Conservation (phyloP, 2,113 vertebrate species). For the Calypte anna region DNA sequence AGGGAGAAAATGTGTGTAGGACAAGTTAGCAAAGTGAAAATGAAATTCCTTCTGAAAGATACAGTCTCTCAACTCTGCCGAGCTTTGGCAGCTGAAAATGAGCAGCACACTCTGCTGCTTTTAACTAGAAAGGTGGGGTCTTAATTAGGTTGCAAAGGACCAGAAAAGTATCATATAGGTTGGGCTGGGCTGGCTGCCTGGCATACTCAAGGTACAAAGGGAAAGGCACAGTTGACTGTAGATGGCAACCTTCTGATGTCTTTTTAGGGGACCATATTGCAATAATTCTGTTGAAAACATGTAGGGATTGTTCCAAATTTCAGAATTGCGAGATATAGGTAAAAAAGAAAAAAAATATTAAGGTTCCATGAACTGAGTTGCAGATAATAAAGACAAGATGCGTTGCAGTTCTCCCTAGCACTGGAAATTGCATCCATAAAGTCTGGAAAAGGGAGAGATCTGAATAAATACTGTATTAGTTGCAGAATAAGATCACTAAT, state of each 20-base stretch:
- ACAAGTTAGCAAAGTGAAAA: not conserved
- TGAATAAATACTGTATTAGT: not conserved
- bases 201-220: not conserved
- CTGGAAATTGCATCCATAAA: not conserved
- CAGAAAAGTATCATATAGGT: not conserved
- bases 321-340: not conserved
- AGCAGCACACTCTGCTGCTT: not conserved
- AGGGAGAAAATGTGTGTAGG: not conserved
- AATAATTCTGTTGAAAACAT: not conserved
- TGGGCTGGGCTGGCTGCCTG: not conserved
- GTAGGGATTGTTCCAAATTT: not conserved
- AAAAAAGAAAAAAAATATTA: not conserved
- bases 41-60: not conserved
- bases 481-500: not conserved
- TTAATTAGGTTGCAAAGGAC: not conserved
- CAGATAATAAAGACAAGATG: not conserved
- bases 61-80: not conserved
- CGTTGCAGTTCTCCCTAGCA: not conserved
- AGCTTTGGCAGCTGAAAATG: not conserved
- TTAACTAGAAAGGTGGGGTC: not conserved
- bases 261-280: not conserved
- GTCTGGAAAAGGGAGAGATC: not conserved
- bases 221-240: not conserved
- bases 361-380: not conserved
- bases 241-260: not conserved